These are phyloP conservation scores for Ifrita kowaldi DNA, from an alignment of 2,113 vertebrate genomes.

Conservation along the genomic window DNA sequence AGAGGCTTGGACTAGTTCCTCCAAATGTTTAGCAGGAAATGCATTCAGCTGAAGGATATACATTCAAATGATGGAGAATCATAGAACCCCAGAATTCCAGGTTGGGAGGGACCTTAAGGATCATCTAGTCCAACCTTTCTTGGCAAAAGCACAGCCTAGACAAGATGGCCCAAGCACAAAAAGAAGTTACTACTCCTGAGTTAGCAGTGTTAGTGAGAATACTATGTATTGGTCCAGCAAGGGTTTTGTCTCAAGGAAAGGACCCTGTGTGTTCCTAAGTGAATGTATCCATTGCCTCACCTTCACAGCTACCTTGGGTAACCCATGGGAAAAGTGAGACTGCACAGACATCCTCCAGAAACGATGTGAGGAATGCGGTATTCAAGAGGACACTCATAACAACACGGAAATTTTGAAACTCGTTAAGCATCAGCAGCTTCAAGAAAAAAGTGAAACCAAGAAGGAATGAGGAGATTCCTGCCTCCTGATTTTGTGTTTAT, in stretches of 20 bases:
- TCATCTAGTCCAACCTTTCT: not conserved
- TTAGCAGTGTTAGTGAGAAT: not conserved
- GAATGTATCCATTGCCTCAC: not conserved
- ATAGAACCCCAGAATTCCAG: not conserved
- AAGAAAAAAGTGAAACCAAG: not conserved
- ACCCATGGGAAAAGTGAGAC: not conserved
- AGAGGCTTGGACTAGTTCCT: not conserved
- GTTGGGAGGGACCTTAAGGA: not conserved
- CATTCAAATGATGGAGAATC: not conserved
- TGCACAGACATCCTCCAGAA: not conserved
- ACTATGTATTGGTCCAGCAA: fast-evolving
- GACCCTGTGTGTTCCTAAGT: not conserved
- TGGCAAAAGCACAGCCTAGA: not conserved
- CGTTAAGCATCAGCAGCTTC: not conserved
- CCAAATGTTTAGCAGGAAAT: not conserved
- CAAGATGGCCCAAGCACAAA: not conserved
- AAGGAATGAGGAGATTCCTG: not conserved
- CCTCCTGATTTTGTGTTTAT: not conserved
- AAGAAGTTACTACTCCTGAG: not conserved
- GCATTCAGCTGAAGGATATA: not conserved
- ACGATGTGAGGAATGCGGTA: not conserved
- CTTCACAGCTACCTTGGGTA: fast-evolving
- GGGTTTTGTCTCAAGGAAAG: not conserved
- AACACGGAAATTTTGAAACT: fast-evolving
- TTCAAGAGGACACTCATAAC: not conserved